These are phyloP conservation scores for Strix uralensis DNA, from an alignment of 2,113 vertebrate species.

Conservation along the genomic window DNA sequence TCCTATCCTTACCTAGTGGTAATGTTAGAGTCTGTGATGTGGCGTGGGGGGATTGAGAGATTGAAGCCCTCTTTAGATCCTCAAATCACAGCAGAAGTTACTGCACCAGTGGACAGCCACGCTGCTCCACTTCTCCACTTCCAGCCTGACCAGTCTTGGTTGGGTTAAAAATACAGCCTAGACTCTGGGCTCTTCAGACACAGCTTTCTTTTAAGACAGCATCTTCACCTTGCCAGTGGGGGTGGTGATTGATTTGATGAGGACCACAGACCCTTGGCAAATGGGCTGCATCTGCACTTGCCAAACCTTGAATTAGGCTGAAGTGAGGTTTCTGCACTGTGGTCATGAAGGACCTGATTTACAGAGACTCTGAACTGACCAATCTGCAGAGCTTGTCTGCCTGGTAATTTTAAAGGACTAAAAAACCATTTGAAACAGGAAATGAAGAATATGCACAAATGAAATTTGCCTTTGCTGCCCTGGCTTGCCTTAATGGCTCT, in stretches of 20 bases:
- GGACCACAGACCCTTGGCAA: conserved; percentile 60
- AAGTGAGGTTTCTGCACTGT: conserved; percentile 47
- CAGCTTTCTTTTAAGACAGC: neutral
- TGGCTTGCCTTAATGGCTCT: neutral
- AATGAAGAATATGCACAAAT: conserved; percentile 9
- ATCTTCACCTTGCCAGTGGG: neutral
- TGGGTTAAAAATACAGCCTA: neutral
- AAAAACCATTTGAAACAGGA: neutral
- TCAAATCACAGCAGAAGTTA: conserved; percentile 27
- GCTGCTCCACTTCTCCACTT: neutral
- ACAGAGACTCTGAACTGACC: conserved; percentile 19
- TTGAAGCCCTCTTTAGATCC: neutral
- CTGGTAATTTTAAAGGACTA: conserved; percentile 51
- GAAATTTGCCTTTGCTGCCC: neutral
- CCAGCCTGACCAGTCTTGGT: neutral
- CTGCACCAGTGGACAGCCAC: neutral
- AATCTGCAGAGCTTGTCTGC: neutral
- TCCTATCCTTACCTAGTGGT: neutral
- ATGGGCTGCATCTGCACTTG: neutral
- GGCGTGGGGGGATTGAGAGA: neutral
- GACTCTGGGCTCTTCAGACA: neutral
- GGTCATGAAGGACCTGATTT: conserved; percentile 30
- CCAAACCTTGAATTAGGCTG: conserved; percentile 22
- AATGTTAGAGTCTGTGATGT: conserved; percentile 33
- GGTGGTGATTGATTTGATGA: conserved; percentile 42